Conservation (phyloP, 2,797 vertebrate genomes). For the Gymnodraco acuticeps region DNA sequence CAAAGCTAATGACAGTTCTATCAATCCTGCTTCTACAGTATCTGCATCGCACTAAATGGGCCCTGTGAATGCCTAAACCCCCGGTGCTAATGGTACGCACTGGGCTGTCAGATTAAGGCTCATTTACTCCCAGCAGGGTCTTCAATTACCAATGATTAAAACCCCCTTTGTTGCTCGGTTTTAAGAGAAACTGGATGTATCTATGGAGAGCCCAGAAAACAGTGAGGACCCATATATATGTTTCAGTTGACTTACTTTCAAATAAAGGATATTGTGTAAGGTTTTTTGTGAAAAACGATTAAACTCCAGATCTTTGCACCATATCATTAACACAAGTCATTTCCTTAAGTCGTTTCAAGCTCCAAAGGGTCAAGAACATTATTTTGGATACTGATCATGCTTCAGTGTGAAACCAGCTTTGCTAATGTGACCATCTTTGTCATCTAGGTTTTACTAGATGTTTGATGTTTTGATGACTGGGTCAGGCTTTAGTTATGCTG, state of each 20-base stretch:
- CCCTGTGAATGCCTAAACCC: constrained; percentile 63
- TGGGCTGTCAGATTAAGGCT: constrained; percentile 83
- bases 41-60: constrained; percentile 43
- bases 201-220: constrained; percentile 40
- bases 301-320: not conserved
- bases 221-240: constrained; percentile 6
- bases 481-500: not conserved
- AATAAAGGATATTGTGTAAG: not conserved
- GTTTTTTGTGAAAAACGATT: not conserved
- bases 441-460: not conserved
- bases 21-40: constrained; percentile 55
- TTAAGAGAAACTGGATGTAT: constrained; percentile 60
- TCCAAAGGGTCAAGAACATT: not conserved
- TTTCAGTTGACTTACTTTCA: constrained; percentile 11
- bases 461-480: not conserved
- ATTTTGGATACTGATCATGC: not conserved
- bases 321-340: constrained; percentile 4
- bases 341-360: not conserved
- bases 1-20: constrained; percentile 32
- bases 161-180: constrained; percentile 69
- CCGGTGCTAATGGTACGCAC: constrained; percentile 71
- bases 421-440: not conserved
- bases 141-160: constrained; percentile 85
- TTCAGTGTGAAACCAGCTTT: not conserved
- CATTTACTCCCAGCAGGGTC: constrained; percentile 83